Evolutionary conservation across 2,113 vertebrate genomes (phyloP).

Genomic region (Gadus chalcogrammus): DNA sequence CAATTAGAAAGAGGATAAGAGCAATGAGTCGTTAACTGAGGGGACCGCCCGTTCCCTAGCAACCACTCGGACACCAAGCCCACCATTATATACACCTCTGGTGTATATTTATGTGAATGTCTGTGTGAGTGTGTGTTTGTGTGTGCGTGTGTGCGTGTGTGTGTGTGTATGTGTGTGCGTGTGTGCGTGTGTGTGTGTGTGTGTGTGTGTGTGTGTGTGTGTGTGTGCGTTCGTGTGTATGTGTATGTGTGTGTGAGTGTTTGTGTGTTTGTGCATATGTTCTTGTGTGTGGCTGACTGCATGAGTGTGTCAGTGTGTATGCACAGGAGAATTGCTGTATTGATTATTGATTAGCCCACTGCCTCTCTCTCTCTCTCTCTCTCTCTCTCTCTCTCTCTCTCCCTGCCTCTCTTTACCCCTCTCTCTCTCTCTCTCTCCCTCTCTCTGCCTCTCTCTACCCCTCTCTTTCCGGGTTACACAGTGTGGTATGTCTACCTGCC

Average conservation of each 20-base stretch:
- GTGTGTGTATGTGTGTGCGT: not conserved
- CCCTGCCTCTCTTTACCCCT: too few relatives aligned
- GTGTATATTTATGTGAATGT: slow-evolving; percentile 25
- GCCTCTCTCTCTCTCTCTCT: too few relatives aligned
- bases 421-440: too few relatives aligned
- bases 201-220: too few relatives aligned
- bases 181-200: too few relatives aligned
- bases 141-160: not conserved
- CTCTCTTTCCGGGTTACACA: not conserved
- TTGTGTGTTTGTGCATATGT: not conserved
- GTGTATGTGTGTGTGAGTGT: not conserved
- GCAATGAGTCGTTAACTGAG: not conserved
- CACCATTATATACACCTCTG: slow-evolving; percentile 2
- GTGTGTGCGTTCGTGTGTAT: not conserved
- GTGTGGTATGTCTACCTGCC: slow-evolving; percentile 14
- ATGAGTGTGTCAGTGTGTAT: too few relatives aligned
- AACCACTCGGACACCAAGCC: slow-evolving; percentile 30
- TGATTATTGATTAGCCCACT: too few relatives aligned
- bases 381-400: too few relatives aligned
- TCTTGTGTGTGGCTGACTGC: too few relatives aligned
- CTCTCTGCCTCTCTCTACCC: too few relatives aligned
- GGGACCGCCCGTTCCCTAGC: slow-evolving; percentile 27
- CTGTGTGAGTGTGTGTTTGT: not conserved
- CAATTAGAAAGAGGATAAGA: slow-evolving; percentile 36
- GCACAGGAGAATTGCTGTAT: too few relatives aligned